These are phyloP conservation scores for Hylaeus anthracinus DNA, from an alignment of 1,140 invertebrate genomes.

Conservation along the genomic window DNA sequence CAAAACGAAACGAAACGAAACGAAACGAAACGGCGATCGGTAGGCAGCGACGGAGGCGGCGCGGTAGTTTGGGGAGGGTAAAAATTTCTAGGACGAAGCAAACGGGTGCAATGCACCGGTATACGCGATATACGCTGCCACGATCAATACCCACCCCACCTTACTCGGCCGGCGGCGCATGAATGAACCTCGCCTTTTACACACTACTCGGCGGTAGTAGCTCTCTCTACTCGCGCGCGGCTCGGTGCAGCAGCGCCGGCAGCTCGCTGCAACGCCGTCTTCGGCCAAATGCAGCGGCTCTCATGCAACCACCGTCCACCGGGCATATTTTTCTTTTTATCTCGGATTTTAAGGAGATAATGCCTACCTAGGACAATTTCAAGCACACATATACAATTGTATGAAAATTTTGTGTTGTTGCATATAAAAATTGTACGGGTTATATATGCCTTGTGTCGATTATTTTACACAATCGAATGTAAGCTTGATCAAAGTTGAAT, in stretches of 20 bases:
- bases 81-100: conserved; percentile 63
- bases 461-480: no score
- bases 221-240: conserved; percentile 47
- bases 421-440: no score
- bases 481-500: no score
- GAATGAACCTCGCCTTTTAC: conserved; percentile 79
- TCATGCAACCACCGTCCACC: background rate
- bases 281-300: conserved; percentile 20
- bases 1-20: background rate
- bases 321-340: background rate
- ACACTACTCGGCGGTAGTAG: conserved; percentile 64
- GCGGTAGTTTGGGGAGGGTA: conserved; percentile 42
- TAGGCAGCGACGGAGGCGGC: background rate
- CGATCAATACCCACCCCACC: conserved; percentile 79
- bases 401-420: no score
- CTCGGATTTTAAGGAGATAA: no score
- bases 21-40: background rate
- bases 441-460: no score
- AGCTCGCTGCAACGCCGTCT: background rate
- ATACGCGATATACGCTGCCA: conserved; percentile 59
- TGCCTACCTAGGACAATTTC: no score
- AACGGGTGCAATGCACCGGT: conserved; percentile 63
- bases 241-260: background rate
- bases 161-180: conserved; percentile 75
- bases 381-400: no score